Conservation (phyloP, 2,797 vertebrate species). For the Lagodon rhomboides region DNA sequence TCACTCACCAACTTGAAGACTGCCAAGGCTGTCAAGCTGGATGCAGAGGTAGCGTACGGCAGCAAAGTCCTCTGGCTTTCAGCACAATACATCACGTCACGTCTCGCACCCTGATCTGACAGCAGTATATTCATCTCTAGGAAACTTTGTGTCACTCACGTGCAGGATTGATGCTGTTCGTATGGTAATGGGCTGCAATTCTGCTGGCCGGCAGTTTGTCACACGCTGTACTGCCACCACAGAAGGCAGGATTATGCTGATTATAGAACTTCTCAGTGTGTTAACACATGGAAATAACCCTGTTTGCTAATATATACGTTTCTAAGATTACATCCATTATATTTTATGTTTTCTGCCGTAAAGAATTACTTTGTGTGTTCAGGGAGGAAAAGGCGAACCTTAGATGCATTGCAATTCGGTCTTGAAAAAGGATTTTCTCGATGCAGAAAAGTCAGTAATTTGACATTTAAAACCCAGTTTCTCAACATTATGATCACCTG, state of each 20-base stretch:
- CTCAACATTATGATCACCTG: no score
- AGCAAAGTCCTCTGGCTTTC: conserved; percentile 38
- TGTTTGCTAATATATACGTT: conserved; percentile 25
- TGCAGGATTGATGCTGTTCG: conserved; percentile 56
- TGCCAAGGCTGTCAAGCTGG: conserved; percentile 92
- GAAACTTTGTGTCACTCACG: conserved; percentile 55
- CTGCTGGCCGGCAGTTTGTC: conserved; percentile 54
- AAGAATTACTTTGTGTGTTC: background rate
- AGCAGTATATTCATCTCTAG: conserved; percentile 63
- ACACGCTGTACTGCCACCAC: background rate
- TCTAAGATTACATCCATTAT: conserved; percentile 15
- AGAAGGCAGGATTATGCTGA: conserved; percentile 58
- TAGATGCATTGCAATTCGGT: no score
- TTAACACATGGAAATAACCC: conserved; percentile 47
- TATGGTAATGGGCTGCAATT: conserved; percentile 51
- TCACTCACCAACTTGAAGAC: conserved; percentile 90
- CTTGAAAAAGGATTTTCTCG: no score
- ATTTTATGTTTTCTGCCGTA: background rate
- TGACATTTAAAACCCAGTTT: no score
- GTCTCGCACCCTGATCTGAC: conserved; percentile 47
- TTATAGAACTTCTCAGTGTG: conserved; percentile 39
- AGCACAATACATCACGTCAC: conserved; percentile 58
- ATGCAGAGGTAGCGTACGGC: conserved; percentile 90
- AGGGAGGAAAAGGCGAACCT: no score
- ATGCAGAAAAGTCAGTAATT: no score